Base-by-base conservation (phyloP, 2,113 vertebrate species). In the Notarius quadriscutis region DNA sequence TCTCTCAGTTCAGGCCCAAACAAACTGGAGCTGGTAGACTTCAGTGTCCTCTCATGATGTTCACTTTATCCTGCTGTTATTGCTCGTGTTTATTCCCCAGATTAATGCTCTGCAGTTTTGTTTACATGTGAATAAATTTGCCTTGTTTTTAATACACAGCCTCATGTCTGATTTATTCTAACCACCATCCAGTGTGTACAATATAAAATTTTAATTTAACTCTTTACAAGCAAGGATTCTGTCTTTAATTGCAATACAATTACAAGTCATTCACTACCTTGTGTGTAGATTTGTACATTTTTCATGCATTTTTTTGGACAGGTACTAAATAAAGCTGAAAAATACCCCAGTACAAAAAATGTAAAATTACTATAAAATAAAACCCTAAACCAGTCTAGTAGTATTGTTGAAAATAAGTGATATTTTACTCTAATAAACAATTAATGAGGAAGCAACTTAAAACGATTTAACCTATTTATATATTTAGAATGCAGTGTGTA, bases 61-160 rank as follows among this genome's bases (percentile, higher is more conserved):
- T 90, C 87, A 81, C 86, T 74, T 74, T 74, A 27, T 58, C n/a
- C 34, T 72, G 53, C 50, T 89, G 83, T 50, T 63, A 87, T 58
- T 50, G 65, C 55, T 89, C 80, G 57, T 58, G 86, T 77, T 34
- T 82, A 89, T 87, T 87, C 69, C 84, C 87, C 51, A 53, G 7
- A 10, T 53, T 10, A 58, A 89, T 1, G 25, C 83, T 77, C 89
- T 91, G 90, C 90, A 89, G 58, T 27, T 17, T 34, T 89, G 87
- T 86, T 88, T 90, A 85, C 84, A 89, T 22, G 71, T 94, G 55
- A 94, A 93, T 94, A 93, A 93, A 94, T 30, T 48, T 15, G 85
- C 30, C 9, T 3, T 57, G n/a, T 89, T 89, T 90, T 88, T 41
- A 65, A 67, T 87, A 71, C 9, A 83, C 51, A 34, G 10, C n/a